phyloP scores from a whole-genome alignment of 2,113 vertebrate species.

The Mesitornis unicolor region DNA sequence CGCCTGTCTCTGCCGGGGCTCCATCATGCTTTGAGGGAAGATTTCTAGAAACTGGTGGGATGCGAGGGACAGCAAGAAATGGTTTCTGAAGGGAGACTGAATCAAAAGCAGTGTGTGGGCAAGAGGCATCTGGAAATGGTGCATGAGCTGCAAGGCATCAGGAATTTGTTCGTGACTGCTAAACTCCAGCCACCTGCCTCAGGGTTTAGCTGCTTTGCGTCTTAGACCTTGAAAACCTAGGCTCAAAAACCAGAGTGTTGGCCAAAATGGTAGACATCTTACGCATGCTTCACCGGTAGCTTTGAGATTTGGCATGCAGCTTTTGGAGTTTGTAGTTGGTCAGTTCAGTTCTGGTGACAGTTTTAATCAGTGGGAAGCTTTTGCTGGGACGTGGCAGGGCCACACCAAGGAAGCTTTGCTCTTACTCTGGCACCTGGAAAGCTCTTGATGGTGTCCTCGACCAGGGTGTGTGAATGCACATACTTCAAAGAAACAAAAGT shows the following conservation, averaged over 20 bases:
- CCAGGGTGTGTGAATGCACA: accelerated
- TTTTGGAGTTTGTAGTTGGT: neutral
- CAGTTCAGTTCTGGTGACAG: neutral
- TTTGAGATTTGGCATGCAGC: neutral
- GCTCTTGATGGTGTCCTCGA: neutral
- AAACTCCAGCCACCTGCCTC: neutral
- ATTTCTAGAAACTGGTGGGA: neutral
- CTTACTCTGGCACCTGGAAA: neutral
- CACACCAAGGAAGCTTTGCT: accelerated
- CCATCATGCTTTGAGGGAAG: accelerated
- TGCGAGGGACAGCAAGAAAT: neutral
- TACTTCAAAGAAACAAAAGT: neutral
- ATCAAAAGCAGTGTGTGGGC: neutral
- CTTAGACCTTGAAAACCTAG: neutral
- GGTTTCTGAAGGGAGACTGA: neutral
- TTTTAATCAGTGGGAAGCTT: accelerated
- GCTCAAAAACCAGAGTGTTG: neutral
- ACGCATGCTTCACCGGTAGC: neutral
- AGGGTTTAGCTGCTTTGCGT: neutral
- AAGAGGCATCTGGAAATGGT: neutral
- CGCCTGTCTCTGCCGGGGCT: neutral
- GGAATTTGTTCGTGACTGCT: neutral
- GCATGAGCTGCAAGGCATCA: neutral
- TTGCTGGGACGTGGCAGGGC: neutral
- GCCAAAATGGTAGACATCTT: neutral